Percentiles rank a stretch among this genome's conserved stretches.
Conservation (phyloP, 1,140 invertebrate genomes). For the Aphaenogaster rudis region DNA sequence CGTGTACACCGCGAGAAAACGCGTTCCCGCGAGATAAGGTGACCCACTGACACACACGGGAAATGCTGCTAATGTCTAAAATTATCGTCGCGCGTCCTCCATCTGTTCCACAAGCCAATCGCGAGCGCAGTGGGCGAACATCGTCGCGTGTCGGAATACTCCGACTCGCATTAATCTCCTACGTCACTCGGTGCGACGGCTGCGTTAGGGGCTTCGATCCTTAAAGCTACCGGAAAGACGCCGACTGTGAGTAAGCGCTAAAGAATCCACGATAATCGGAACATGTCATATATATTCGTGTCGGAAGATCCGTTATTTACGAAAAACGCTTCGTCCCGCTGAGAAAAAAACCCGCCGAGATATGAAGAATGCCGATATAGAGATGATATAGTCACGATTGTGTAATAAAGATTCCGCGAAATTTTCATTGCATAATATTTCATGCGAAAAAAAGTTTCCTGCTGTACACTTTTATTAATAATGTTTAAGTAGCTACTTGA, state of each 20-base stretch:
- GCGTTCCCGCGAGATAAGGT: conserved; percentile 1
- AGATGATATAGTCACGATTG: background rate
- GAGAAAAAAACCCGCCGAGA: background rate
- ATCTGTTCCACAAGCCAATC: conserved; percentile 27
- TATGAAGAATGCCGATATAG: background rate
- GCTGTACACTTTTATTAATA: background rate
- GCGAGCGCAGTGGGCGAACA: conserved; percentile 10
- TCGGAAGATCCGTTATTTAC: background rate
- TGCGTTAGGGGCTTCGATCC: background rate
- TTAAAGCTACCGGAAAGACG: background rate
- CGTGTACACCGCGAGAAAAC: conserved; percentile 40
- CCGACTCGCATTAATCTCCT: conserved; percentile 1
- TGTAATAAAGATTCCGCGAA: background rate
- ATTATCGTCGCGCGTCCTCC: conserved; percentile 39
- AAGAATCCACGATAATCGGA: background rate
- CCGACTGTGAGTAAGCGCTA: background rate
- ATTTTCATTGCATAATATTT: background rate
- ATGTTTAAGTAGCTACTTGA: background rate
- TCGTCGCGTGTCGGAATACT: background rate
- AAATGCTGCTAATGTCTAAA: conserved; percentile 42
- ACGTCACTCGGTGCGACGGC: background rate
- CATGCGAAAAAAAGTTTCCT: background rate
- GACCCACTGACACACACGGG: conserved; percentile 1
- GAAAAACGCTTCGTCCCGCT: background rate
- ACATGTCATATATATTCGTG: background rate